Percentiles rank a stretch among this genome's conserved stretches.
phyloP scores from a whole-genome alignment of 2,113 vertebrate species.

The Oncorhynchus mykiss region DNA sequence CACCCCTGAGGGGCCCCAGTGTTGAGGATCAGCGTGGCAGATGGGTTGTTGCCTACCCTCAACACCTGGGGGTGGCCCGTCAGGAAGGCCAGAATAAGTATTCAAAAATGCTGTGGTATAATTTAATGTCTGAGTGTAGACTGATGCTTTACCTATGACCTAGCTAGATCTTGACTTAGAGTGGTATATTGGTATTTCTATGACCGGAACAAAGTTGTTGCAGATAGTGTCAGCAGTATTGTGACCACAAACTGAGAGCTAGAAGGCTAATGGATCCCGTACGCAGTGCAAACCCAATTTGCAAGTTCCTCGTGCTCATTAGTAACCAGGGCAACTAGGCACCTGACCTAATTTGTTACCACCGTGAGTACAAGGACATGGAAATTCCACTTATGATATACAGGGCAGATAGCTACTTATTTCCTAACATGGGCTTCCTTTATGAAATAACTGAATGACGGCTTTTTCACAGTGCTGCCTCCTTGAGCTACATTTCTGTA shows the following conservation, averaged over 20 bases:
- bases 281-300: not conserved
- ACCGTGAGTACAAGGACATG: not conserved
- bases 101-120: too few relatives aligned
- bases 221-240: too few relatives aligned
- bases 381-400: not conserved
- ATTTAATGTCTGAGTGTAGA: too few relatives aligned
- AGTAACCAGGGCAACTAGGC: not conserved
- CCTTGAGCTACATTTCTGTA: not conserved
- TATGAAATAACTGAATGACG: not conserved
- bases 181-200: not conserved
- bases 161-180: not conserved
- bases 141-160: too few relatives aligned
- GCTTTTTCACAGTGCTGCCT: not conserved
- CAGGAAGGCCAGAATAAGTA: too few relatives aligned
- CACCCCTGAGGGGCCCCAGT: too few relatives aligned
- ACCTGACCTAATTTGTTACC: not conserved
- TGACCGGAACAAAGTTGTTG: too few relatives aligned
- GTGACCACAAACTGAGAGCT: too few relatives aligned
- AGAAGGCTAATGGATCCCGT: not conserved
- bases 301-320: not conserved
- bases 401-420: not conserved
- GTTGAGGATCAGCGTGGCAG: too few relatives aligned
- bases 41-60: too few relatives aligned
- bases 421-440: not conserved
- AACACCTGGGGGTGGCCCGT: too few relatives aligned